phyloP scores from a whole-genome alignment of 2,113 vertebrate genomes.

The Triplophysa dalaica region DNA sequence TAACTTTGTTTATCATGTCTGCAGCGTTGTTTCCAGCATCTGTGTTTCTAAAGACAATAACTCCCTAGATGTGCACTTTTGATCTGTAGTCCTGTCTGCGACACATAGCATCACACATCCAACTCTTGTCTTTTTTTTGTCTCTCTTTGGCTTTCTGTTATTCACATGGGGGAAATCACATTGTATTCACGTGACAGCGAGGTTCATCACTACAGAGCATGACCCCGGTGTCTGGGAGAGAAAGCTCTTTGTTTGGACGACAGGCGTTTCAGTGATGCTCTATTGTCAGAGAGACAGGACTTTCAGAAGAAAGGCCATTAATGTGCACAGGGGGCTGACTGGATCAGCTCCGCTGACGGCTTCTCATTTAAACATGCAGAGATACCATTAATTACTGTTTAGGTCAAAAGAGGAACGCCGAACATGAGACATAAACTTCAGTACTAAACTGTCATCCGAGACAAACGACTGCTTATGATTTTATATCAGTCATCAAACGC shows the following conservation, averaged over 20 bases:
- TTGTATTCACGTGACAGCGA: slow-evolving; percentile 38
- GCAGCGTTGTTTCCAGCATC: background rate
- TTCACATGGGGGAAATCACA: slow-evolving; percentile 43
- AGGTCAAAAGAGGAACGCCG: slow-evolving; percentile 11
- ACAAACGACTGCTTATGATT: background rate
- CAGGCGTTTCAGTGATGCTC: slow-evolving; percentile 41
- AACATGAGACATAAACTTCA: slow-evolving; percentile 35
- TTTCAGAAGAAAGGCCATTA: slow-evolving; percentile 45
- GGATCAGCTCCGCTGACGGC: slow-evolving; percentile 25
- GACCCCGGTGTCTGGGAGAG: slow-evolving; percentile 42
- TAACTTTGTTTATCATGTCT: slow-evolving; percentile 17
- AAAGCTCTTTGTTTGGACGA: slow-evolving; percentile 42
- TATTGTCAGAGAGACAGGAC: slow-evolving; percentile 42
- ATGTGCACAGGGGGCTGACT: slow-evolving; percentile 24
- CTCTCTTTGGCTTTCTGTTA: slow-evolving; percentile 24
- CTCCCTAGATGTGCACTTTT: slow-evolving; percentile 75
- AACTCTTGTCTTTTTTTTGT: slow-evolving; percentile 40
- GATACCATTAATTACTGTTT: slow-evolving; percentile 24
- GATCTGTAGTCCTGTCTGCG: slow-evolving; percentile 60
- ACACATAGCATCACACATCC: slow-evolving; percentile 42
- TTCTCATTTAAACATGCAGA: slow-evolving; percentile 32
- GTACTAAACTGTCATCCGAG: background rate
- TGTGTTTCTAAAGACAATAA: background rate
- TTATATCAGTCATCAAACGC: background rate
- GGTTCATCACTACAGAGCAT: slow-evolving; percentile 45